Percentiles rank a stretch among this genome's conserved stretches.
Conservation (phyloP, 2,888 invertebrate species). For the Laspeyria flexula region DNA sequence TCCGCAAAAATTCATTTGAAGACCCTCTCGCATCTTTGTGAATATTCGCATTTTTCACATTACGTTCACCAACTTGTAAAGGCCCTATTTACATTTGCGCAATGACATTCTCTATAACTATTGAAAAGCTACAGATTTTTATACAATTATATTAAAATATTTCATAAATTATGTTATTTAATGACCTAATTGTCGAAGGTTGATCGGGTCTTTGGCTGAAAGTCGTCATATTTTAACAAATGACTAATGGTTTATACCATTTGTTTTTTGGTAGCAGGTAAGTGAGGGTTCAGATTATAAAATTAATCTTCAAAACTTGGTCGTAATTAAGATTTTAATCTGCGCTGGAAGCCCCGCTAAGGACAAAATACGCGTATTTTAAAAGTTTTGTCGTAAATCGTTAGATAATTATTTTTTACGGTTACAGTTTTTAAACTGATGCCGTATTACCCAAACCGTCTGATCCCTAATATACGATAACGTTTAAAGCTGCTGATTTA, state of each 20-base stretch:
- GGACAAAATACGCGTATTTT: conserved; percentile 66
- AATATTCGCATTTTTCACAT: conserved; percentile 42
- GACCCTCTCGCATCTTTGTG: conserved; percentile 33
- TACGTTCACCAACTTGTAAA: conserved; percentile 30
- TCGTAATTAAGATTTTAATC: conserved; percentile 82
- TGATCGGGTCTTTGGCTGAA: not conserved
- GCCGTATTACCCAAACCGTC: conserved; percentile 24
- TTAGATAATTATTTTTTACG: conserved; percentile 69
- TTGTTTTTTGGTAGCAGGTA: conserved; percentile 52
- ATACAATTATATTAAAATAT: too few species aligned
- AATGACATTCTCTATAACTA: conserved; percentile 21
- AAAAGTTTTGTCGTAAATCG: conserved; percentile 75
- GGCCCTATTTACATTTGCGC: conserved; percentile 23
- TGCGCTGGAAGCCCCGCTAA: conserved; percentile 57
- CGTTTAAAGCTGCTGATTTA: conserved; percentile 6
- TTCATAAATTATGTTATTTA: not conserved
- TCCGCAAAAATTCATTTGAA: conserved; percentile 46
- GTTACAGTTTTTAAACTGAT: conserved; percentile 42
- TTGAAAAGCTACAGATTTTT: not conserved
- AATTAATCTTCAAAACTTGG: conserved; percentile 74
- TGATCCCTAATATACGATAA: conserved; percentile 20
- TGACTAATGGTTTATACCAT: conserved; percentile 30
- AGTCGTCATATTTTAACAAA: not conserved
- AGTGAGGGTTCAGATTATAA: conserved; percentile 66
- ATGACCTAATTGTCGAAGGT: not conserved